Percentiles rank a stretch among this genome's conserved stretches.
Evolutionary conservation across 2,797 vertebrate genomes (phyloP).

Genomic region (Rhinatrema bivittatum): DNA sequence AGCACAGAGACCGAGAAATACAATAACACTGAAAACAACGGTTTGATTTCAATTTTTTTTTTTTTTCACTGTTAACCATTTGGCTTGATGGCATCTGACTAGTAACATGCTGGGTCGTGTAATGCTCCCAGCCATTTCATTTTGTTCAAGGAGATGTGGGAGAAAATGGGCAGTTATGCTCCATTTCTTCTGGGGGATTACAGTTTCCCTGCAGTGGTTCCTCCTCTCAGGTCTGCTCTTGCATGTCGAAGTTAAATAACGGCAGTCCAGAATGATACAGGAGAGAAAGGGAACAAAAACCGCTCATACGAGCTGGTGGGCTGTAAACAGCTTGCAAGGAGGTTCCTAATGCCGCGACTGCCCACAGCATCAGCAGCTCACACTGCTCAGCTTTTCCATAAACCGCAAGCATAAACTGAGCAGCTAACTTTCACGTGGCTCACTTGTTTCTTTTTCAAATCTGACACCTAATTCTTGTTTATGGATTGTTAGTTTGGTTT

Average conservation of each 20-base stretch:
- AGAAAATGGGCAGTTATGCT: constrained; percentile 12
- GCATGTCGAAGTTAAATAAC: constrained; percentile 9
- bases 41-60: constrained; percentile 16
- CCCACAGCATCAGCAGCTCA: too few species aligned
- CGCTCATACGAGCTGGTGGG: too few species aligned
- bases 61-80: constrained; percentile 20
- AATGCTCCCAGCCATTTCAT: neutral
- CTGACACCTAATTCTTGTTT: too few species aligned
- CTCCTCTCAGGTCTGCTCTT: constrained; percentile 15
- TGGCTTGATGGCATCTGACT: constrained; percentile 14
- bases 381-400: too few species aligned
- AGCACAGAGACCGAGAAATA: too few species aligned
- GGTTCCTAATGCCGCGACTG: too few species aligned
- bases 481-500: too few species aligned
- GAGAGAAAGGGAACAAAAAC: constrained; percentile 2
- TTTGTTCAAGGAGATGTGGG: constrained; percentile 3
- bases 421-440: too few species aligned
- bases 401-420: too few species aligned
- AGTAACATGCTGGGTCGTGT: constrained; percentile 4
- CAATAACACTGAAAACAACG: constrained; percentile 12
- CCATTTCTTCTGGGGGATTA: constrained; percentile 10
- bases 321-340: too few species aligned
- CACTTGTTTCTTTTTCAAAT: too few species aligned
- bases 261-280: constrained; percentile 1
- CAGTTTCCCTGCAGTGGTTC: constrained; percentile 19